These are phyloP conservation scores for Steinernema hermaphroditum DNA, from an alignment of 2,888 invertebrate genomes.

Conservation along the genomic window DNA sequence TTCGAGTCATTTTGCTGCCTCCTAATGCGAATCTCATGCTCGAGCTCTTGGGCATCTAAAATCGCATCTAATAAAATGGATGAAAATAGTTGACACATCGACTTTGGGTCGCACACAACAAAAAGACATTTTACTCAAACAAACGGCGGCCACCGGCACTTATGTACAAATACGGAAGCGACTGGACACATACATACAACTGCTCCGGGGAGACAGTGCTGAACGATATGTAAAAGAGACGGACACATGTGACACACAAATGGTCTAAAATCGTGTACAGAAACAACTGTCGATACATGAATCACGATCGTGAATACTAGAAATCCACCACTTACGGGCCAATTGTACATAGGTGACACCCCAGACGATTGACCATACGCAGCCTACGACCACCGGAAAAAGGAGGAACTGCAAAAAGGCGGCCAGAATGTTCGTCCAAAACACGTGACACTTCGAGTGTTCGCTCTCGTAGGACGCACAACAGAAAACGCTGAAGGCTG, in stretches of 20 bases:
- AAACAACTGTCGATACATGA: constrained; percentile 46
- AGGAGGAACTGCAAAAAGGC: constrained; percentile 69
- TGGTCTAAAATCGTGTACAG: constrained; percentile 42
- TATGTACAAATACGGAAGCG: no score
- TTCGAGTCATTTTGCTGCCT: constrained; percentile 7
- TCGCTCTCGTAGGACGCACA: constrained; percentile 32
- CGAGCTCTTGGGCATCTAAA: constrained; percentile 12
- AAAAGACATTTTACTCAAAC: no score
- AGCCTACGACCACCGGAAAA: constrained; percentile 69
- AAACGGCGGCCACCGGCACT: no score
- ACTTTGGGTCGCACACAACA: no score
- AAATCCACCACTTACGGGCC: constrained; percentile 66
- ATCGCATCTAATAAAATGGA: no score
- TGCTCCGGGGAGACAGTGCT: no score
- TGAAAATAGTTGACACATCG: no score
- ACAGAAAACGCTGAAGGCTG: constrained; percentile 45
- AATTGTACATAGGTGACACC: constrained; percentile 69
- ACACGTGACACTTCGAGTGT: constrained; percentile 64
- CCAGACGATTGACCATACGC: constrained; percentile 71
- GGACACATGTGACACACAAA: constrained; percentile 7
- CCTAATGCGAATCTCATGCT: not conserved
- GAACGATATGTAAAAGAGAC: no score
- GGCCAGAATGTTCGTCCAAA: constrained; percentile 68
- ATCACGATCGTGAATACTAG: constrained; percentile 49
- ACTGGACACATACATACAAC: no score